Base-by-base conservation (phyloP, 1,140 invertebrate genomes). In the Leptinotarsa texana region DNA sequence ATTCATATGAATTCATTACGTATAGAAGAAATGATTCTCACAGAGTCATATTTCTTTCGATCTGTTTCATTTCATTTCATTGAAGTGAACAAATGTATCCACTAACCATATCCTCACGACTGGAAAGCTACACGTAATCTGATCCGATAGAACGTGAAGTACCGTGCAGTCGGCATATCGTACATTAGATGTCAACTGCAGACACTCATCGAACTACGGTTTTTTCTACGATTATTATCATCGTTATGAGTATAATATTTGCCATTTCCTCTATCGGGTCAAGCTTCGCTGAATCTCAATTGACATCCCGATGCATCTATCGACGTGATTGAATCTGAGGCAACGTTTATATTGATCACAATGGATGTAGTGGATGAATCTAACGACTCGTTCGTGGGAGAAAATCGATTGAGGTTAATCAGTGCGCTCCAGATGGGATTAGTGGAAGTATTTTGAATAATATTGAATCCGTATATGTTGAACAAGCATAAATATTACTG, bases 221-320 rank as follows among this genome's bases (percentile, higher is more conserved):
- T 57, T 57, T 57, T 57, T 57, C n/a, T 18, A 17, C 51, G 51
- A 57, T 13, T 57, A 57, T 57, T 18, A 57, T 57, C 51, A 57
- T 57, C 51, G n/a, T 57, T 57, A n/a, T 57, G 51, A 57, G 51
- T 57, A 57, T 57, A 57, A 57, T 57, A 57, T 57, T 57, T 57
- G 51, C 17, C 3, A 18, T 57, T 57, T 57, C 51, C 51, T 57
- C 51, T 57, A 57, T 57, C 51, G 4, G 51, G 51, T 57, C 51
- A 57, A 57, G 51, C 51, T 57, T 57, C 51, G n/a, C 51, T 57
- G 51, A 57, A 42, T 42, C 51, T 57, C 51, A 18, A 57, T 57
- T 57, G 51, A 57, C 51, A 57, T 57, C 51, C 17, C 17, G 51
- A 42, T 42, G 33, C 33, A 42, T 42, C 33, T 42, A 42, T 42